Evolutionary conservation across 2,113 vertebrate species (phyloP), one percentile per base, ranked within the genome.

Genomic region (Elachura formosa): DNA sequence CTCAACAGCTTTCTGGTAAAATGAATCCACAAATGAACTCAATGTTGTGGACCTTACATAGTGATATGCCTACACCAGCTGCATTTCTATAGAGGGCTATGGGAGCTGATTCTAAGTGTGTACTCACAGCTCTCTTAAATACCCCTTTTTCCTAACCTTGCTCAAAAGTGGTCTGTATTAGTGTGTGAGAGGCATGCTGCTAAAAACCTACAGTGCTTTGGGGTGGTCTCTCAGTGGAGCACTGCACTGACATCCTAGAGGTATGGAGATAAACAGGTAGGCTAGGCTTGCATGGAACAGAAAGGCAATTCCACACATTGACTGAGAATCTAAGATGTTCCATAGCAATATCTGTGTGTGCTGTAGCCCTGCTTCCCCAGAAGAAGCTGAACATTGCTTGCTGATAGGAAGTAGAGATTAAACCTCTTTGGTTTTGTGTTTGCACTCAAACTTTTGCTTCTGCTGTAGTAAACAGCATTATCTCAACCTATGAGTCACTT

Each of bases 271-370:
- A 25, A 71, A 28, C 12, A 55, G 34, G 4, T 21, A 34, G 29
- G 33, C 24, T 46, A 54, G 19, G 25, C 11, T 67, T n/a, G 40
- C 22, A 68, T 16, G 49, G 76, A 75, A 25, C 36, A 34, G 1
- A 24, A 63, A 62, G 48, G 17, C 9, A 66, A 21, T 31, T 40
- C 28, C 31, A 78, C 4, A 1, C 12, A 5, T 33, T 24, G 16
- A 16, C 14, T 74, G 38, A 43, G n/a, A 40, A 78, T 26, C 34
- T 46, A 33, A 66, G 23, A 18, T 1, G 2, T 41, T 51, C 58
- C 45, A 28, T 10, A 51, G 12, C 10, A 38, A 38, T 1, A 0
- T 4, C 43, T 33, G 3, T 0, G 0, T 28, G 36, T 49, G 33
- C 36, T 66, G 33, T 10, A 51, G 26, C 12, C 13, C 36, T 8